Conservation (phyloP, 2,888 invertebrate genomes). For the Drosophila helvetica region DNA sequence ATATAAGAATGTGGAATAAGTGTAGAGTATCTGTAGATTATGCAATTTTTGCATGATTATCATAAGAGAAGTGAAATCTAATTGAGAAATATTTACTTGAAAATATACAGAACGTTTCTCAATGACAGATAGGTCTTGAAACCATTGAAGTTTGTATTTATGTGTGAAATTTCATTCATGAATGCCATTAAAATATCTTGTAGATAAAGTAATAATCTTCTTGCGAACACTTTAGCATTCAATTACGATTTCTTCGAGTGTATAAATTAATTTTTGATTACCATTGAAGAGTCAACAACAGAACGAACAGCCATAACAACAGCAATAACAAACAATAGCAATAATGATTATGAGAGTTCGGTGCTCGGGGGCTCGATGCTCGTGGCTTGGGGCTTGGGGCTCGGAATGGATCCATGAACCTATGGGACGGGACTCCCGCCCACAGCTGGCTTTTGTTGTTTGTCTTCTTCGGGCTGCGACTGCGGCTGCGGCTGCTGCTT, state of each 20-base stretch:
- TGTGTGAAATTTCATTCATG: neutral
- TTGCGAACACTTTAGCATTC: neutral
- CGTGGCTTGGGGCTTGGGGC: neutral
- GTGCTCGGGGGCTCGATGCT: neutral
- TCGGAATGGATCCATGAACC: neutral
- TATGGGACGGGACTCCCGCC: constrained; percentile 13
- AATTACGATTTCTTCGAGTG: constrained; percentile 11
- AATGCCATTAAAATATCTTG: too few species aligned
- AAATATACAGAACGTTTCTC: neutral
- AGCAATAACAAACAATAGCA: constrained; percentile 17
- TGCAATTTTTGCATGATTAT: too few species aligned
- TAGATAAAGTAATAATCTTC: neutral
- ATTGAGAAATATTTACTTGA: neutral
- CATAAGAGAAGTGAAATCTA: neutral
- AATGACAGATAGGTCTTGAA: neutral
- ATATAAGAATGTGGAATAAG: too few species aligned
- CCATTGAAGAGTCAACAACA: constrained; percentile 28
- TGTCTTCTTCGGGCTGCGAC: neutral
- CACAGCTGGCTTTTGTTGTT: constrained; percentile 34
- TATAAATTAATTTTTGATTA: constrained; percentile 38
- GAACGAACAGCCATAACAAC: constrained; percentile 6
- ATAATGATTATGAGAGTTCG: constrained; percentile 26
- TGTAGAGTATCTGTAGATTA: too few species aligned
- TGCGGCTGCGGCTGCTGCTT: neutral
- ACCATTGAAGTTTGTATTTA: neutral